A percentile compares a stretch with the other conserved stretches of the same genome.
Conservation (phyloP, 2,113 vertebrate species). For the Mastomys coucha region DNA sequence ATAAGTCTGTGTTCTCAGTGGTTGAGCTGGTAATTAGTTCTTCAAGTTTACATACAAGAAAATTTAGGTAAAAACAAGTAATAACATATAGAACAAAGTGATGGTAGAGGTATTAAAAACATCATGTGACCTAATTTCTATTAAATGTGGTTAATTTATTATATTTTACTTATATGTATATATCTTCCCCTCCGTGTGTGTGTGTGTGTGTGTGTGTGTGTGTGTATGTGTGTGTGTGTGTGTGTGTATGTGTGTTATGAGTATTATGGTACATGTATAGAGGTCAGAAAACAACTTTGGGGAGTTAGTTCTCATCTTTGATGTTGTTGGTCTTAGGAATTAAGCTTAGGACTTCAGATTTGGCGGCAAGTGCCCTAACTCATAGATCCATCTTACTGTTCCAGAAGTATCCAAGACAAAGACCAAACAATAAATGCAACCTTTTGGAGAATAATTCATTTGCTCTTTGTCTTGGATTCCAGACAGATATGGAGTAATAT, state of each 20-base stretch:
- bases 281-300: neutral
- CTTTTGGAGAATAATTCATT: neutral
- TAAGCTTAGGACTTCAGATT: neutral
- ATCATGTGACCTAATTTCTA: neutral
- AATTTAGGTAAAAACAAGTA: neutral
- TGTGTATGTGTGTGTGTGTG: neutral
- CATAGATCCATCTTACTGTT: neutral
- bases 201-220: neutral
- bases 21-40: slow-evolving; percentile 15
- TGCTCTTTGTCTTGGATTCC: neutral
- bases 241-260: neutral
- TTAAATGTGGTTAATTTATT: neutral
- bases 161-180: neutral
- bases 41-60: neutral
- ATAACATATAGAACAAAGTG: neutral
- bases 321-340: neutral
- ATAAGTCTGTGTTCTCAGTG: neutral
- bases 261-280: neutral
- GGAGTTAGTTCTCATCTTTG: neutral
- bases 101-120: neutral
- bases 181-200: neutral
- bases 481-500: neutral
- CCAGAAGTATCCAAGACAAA: neutral
- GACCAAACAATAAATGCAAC: neutral
- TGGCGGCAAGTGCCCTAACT: no score